phyloP scores from a whole-genome alignment of 2,797 vertebrate genomes.

The Cossypha heuglini region DNA sequence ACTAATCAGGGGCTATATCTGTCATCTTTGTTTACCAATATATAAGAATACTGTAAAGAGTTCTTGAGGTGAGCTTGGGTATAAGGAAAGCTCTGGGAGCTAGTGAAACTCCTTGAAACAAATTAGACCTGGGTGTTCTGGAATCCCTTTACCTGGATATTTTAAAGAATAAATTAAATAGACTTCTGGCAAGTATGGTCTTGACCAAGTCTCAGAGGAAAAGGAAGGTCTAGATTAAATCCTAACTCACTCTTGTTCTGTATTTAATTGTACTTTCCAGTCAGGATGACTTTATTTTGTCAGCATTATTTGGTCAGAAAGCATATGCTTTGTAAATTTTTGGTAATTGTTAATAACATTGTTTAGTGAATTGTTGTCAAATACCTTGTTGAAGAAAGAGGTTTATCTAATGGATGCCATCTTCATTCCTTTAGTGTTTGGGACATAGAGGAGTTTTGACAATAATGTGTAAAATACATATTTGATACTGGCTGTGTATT shows the following conservation, averaged over 20 bases:
- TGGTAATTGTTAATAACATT: not conserved
- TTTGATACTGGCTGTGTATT: not conserved
- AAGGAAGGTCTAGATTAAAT: not conserved
- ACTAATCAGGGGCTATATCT: not conserved
- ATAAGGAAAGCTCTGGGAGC: not conserved
- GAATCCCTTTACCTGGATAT: not conserved
- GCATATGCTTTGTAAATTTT: not conserved
- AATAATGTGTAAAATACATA: not conserved
- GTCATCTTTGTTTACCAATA: not conserved
- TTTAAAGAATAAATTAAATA: not conserved
- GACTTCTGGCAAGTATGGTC: not conserved
- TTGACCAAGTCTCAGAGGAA: not conserved
- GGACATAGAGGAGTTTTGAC: not conserved
- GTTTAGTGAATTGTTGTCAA: not conserved
- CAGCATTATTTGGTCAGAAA: not conserved
- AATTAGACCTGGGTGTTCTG: not conserved
- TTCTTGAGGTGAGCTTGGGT: not conserved
- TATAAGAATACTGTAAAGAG: not conserved
- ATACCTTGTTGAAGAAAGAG: not conserved
- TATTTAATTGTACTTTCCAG: not conserved
- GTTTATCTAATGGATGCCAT: not conserved
- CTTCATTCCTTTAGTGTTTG: not conserved
- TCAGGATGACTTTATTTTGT: not conserved
- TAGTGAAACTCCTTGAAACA: not conserved
- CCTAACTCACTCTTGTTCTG: not conserved